Evolutionary conservation across 2,888 invertebrate genomes (phyloP).

Genomic region (Fissipunctia ypsillon): DNA sequence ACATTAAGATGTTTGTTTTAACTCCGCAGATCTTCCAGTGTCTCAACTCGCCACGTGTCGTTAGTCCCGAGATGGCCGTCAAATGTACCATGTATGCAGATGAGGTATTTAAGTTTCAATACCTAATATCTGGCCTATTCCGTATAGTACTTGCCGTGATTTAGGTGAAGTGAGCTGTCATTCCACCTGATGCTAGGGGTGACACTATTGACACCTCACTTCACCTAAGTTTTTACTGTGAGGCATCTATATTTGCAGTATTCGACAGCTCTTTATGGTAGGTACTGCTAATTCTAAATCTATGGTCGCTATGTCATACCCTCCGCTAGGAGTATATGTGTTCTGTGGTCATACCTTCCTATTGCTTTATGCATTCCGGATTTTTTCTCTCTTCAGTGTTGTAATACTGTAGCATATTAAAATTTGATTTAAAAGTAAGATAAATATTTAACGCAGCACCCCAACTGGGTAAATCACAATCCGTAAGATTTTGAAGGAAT

Average conservation of each 20-base stretch:
- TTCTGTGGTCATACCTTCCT: too few species aligned
- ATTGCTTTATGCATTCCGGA: not conserved
- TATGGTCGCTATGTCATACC: too few species aligned
- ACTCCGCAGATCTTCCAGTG: constrained; percentile 73
- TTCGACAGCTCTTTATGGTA: too few species aligned
- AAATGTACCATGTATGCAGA: constrained; percentile 62
- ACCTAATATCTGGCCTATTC: not conserved
- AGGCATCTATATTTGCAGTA: too few species aligned
- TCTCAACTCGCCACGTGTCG: constrained; percentile 69
- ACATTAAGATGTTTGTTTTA: too few species aligned
- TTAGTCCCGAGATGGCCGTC: constrained; percentile 54
- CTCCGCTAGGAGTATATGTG: too few species aligned
- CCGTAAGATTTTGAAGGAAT: not conserved
- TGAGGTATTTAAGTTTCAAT: constrained; percentile 60
- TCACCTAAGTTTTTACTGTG: not conserved
- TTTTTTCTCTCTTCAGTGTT: not conserved
- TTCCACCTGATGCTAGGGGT: not conserved
- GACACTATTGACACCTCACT: not conserved
- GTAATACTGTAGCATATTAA: not conserved
- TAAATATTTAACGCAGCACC: not conserved
- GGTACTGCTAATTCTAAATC: too few species aligned
- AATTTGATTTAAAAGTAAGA: not conserved
- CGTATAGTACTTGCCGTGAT: not conserved
- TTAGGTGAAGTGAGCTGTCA: not conserved
- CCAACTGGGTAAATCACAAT: not conserved